Evolutionary conservation across 2,113 vertebrate genomes (phyloP), one percentile per base, ranked within the genome.

Genomic region (Neogobius melanostomus): DNA sequence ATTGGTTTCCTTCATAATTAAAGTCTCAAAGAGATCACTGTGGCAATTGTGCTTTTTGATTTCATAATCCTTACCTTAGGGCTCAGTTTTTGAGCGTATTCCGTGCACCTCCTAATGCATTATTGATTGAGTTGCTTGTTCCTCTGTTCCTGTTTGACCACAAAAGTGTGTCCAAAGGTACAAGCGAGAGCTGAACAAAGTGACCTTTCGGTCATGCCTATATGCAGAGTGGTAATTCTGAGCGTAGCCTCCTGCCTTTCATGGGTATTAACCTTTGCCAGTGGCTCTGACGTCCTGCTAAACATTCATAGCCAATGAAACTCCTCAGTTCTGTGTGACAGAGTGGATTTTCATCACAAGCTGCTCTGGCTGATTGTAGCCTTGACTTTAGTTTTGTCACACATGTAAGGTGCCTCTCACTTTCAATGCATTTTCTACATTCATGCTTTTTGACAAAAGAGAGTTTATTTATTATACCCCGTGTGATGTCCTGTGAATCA

Each of bases 281-380:
- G 74, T 69, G 74, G 68, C 9, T 11, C 56, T 12, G 72, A 53
- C 56, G 36, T 71, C 75, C 56, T 86, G 66, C 47, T 85, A 11
- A 88, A 87, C 54, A 90, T 90, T 88, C 75, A 91, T 82, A 76
- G 81, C 75, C 79, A 75, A 63, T 73, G 76, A 84, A 88, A 82
- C 64, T 47, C 62, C 71, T 78, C 70, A 11, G 52, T 70, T 70
- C 82, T 65, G 74, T 50, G 43, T 64, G 80, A 83, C 81, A 44
- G 84, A 88, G 86, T 81, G 73, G 54, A 79, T 88, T 89, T 81
- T 88, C 75, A 64, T 86, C 64, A 67, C 56, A 28, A 68, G 72
- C 75, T 4, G 11, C 53, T 66, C 71, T 43, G 45, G 42, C 63
- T 78, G 76, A 81, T 74, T 74, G 60, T 49, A 16, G 47, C 50